Conservation (phyloP, 2,888 invertebrate species). For the Drosophila rubida region DNA sequence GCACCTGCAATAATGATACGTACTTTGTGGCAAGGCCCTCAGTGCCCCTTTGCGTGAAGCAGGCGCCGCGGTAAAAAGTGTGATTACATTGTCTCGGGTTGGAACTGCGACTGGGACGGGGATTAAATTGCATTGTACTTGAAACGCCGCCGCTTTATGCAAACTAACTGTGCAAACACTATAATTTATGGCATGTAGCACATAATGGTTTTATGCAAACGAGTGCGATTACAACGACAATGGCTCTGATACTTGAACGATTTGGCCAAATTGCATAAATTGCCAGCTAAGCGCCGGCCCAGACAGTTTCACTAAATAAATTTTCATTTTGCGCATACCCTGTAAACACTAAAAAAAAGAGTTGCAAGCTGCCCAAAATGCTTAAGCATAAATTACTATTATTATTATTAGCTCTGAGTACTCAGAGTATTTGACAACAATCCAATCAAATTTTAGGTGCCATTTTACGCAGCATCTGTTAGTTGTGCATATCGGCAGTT, state of each 20-base stretch:
- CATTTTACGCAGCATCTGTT: slow-evolving; percentile 3
- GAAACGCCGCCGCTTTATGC: slow-evolving; percentile 67
- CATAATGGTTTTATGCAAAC: slow-evolving; percentile 79
- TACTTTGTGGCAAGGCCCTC: slow-evolving; percentile 45
- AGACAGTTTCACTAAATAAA: slow-evolving; percentile 35
- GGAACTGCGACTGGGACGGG: slow-evolving; percentile 14
- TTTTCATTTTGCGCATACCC: slow-evolving; percentile 36
- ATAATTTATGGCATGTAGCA: slow-evolving; percentile 76
- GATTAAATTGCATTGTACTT: slow-evolving; percentile 50
- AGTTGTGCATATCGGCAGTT: slow-evolving; percentile 8
- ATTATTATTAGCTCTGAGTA: background rate
- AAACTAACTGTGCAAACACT: slow-evolving; percentile 77
- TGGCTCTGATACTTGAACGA: slow-evolving; percentile 61
- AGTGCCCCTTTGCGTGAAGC: background rate
- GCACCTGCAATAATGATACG: slow-evolving; percentile 33
- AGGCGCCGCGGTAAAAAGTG: slow-evolving; percentile 42
- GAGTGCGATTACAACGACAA: slow-evolving; percentile 66
- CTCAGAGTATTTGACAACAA: background rate
- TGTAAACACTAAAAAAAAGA: background rate
- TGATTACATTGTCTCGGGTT: slow-evolving; percentile 44
- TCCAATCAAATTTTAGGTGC: background rate
- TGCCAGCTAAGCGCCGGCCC: slow-evolving; percentile 51
- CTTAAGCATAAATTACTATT: too few relatives aligned
- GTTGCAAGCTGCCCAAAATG: too few relatives aligned
- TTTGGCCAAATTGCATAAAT: slow-evolving; percentile 74